Conservation (phyloP, 2,797 vertebrate genomes). For the Lithobates pipiens region DNA sequence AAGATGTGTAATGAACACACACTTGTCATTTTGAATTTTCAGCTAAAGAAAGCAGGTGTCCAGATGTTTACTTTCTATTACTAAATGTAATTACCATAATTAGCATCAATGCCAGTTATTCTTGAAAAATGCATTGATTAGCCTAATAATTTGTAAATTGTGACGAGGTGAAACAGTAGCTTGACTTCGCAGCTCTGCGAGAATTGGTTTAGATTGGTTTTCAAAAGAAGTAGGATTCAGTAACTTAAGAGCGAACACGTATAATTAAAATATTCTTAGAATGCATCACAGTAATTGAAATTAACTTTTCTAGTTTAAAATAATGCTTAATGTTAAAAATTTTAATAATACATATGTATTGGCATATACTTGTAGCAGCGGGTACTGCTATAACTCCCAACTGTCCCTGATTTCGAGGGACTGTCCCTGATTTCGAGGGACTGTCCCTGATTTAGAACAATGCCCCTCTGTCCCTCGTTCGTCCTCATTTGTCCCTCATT, state of each 20-base stretch:
- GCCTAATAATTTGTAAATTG: slow-evolving; percentile 55
- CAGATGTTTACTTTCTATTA: slow-evolving; percentile 53
- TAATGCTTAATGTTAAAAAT: no score
- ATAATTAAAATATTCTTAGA: not conserved
- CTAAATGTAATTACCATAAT: slow-evolving; percentile 55
- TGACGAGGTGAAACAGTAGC: slow-evolving; percentile 37
- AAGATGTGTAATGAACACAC: slow-evolving; percentile 52
- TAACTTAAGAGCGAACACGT: not conserved
- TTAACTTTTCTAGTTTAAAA: no score
- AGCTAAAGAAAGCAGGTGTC: slow-evolving; percentile 55
- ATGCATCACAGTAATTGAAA: not conserved
- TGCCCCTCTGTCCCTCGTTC: no score
- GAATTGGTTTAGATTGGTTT: not conserved
- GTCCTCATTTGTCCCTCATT: no score
- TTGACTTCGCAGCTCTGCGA: slow-evolving; percentile 6
- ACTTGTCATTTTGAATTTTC: slow-evolving; percentile 57
- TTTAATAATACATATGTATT: no score
- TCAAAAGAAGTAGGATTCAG: not conserved
- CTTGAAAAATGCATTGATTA: slow-evolving; percentile 61
- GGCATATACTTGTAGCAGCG: no score
- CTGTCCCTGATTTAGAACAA: no score
- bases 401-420: no score
- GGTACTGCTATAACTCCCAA: no score
- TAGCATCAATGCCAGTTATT: slow-evolving; percentile 50
- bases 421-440: no score